Evolutionary conservation across 2,113 vertebrate genomes (phyloP).

Genomic region (Lycaon pictus): DNA sequence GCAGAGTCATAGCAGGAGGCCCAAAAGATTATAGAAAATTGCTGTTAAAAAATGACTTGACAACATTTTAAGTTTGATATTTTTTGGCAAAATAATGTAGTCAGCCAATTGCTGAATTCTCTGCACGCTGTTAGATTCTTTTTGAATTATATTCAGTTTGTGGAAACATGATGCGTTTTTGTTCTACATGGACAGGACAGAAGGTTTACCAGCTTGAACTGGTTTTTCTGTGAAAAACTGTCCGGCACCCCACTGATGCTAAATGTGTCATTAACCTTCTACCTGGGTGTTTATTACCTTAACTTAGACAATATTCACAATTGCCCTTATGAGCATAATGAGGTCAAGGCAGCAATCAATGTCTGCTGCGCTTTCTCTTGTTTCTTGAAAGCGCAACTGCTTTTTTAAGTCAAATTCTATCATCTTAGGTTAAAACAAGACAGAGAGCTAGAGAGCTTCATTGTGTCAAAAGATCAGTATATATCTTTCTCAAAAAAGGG

Average conservation of each 20-base stretch:
- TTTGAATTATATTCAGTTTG: constrained; percentile 72
- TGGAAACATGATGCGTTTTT: constrained; percentile 70
- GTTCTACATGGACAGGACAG: constrained; percentile 54
- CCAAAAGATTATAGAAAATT: constrained; percentile 70
- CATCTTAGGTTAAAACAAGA: constrained; percentile 44
- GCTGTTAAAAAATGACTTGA: constrained; percentile 71
- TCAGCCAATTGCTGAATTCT: constrained; percentile 66
- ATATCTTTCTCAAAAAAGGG: background rate
- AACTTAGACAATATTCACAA: constrained; percentile 79
- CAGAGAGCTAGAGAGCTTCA: background rate
- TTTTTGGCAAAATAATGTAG: constrained; percentile 70
- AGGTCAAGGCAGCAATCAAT: constrained; percentile 86
- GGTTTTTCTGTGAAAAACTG: constrained; percentile 69
- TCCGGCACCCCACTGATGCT: constrained; percentile 74
- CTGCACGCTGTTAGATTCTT: constrained; percentile 62
- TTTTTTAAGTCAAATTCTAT: constrained; percentile 80
- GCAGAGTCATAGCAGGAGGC: constrained; percentile 38
- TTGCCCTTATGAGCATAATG: constrained; percentile 82
- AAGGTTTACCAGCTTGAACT: constrained; percentile 75
- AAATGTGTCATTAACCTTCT: constrained; percentile 84
- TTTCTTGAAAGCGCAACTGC: constrained; percentile 81
- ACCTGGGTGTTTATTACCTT: constrained; percentile 83
- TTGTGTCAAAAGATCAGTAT: background rate
- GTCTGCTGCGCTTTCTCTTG: constrained; percentile 78
- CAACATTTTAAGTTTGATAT: constrained; percentile 73